Evolutionary conservation across 2,888 invertebrate species (phyloP).

Genomic region (Xanthorhoe designata): DNA sequence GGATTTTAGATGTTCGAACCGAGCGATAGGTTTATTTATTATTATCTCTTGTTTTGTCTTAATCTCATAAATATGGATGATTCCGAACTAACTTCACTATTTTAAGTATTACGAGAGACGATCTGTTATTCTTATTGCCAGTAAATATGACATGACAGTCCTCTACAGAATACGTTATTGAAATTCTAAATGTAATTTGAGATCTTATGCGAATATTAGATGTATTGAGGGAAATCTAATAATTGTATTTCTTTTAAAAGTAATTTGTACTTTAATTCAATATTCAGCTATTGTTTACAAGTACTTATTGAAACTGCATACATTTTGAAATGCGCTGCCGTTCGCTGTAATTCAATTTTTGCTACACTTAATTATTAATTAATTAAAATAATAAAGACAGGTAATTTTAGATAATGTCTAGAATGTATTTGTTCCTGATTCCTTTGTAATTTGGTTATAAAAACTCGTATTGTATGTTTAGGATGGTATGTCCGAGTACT

Average conservation of each 20-base stretch:
- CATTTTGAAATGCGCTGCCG: constrained; percentile 56
- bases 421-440: constrained; percentile 51
- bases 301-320: constrained; percentile 70
- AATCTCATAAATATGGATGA: constrained; percentile 44
- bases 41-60: constrained; percentile 52
- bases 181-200: constrained; percentile 74
- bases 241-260: constrained; percentile 68
- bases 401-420: constrained; percentile 57
- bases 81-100: constrained; percentile 39
- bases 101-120: constrained; percentile 44
- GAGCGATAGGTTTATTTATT: constrained; percentile 56
- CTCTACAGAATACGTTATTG: constrained; percentile 57
- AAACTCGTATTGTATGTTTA: constrained; percentile 38
- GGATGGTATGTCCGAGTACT: constrained; percentile 56
- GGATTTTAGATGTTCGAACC: constrained; percentile 59
- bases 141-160: constrained; percentile 63
- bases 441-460: constrained; percentile 45
- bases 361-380: constrained; percentile 52
- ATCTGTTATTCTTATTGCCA: constrained; percentile 64
- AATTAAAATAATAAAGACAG: constrained; percentile 63
- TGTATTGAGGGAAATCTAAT: constrained; percentile 61
- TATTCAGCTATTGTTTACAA: constrained; percentile 59
- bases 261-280: constrained; percentile 66
- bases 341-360: constrained; percentile 58
- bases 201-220: constrained; percentile 67